Percentiles rank a stretch among this genome's conserved stretches.
Evolutionary conservation across 2,113 vertebrate genomes (phyloP).

Genomic region (Grantiella picta): DNA sequence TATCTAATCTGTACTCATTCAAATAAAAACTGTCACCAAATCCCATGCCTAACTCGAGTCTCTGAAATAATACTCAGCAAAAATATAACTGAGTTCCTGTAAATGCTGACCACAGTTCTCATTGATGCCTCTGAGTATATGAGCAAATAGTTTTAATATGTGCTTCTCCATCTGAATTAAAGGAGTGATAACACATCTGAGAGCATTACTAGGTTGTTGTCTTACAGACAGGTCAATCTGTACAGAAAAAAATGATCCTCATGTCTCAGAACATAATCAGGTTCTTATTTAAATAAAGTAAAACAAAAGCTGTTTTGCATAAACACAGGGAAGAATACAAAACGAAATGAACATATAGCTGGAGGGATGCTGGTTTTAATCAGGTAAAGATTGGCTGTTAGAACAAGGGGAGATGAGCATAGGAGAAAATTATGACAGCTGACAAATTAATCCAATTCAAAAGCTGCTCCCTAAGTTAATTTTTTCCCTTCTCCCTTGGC

Average conservation of each 20-base stretch:
- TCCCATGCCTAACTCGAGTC: background rate
- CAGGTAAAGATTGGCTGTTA: background rate
- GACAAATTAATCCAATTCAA: slow-evolving; percentile 14
- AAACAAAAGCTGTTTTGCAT: background rate
- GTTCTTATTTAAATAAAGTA: background rate
- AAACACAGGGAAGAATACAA: background rate
- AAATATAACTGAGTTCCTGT: background rate
- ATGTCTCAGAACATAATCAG: background rate
- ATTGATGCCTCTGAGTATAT: background rate
- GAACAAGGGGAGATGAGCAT: background rate
- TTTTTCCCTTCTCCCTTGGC: background rate
- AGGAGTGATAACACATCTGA: background rate
- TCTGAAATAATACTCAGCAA: background rate
- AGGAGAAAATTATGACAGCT: background rate
- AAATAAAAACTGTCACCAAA: background rate
- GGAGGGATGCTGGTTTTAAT: background rate
- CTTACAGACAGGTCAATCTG: background rate
- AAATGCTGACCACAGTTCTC: background rate
- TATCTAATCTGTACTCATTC: background rate
- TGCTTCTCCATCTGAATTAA: background rate
- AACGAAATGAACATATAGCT: background rate
- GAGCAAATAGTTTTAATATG: background rate
- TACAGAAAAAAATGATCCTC: background rate
- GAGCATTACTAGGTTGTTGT: background rate
- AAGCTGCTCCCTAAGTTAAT: background rate